Conservation (phyloP, 2,888 invertebrate genomes). For the Aleiodes alternator region DNA sequence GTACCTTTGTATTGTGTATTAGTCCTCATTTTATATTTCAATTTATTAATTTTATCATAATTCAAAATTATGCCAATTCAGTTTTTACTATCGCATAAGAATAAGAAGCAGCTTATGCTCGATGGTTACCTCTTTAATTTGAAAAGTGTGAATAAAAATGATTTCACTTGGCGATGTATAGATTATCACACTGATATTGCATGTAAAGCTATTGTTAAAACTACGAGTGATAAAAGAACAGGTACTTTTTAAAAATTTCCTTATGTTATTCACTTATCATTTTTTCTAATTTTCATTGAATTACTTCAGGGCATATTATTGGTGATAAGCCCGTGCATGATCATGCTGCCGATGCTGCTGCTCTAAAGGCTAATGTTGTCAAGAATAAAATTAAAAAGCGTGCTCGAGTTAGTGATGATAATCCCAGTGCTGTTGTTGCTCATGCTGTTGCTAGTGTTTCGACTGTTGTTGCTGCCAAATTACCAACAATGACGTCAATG, state of each 20-base stretch:
- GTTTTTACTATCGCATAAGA: not conserved
- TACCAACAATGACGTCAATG: not conserved
- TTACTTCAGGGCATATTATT: slow-evolving; percentile 5
- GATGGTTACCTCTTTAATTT: not conserved
- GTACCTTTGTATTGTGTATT: too few relatives aligned
- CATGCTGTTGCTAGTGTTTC: not conserved
- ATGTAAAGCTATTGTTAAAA: too few relatives aligned
- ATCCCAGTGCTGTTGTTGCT: not conserved
- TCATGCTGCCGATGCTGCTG: too few relatives aligned
- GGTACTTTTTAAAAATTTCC: not conserved
- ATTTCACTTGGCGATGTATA: too few relatives aligned
- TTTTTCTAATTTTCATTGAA: not conserved
- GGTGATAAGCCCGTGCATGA: too few relatives aligned
- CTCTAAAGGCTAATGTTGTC: not conserved
- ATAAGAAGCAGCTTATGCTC: not conserved
- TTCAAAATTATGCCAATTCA: not conserved
- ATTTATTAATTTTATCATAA: too few relatives aligned
- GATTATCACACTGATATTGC: too few relatives aligned
- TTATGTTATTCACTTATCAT: not conserved
- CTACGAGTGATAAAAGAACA: not conserved
- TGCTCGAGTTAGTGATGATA: not conserved
- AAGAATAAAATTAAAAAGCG: not conserved
- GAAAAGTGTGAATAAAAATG: not conserved
- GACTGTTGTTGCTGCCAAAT: not conserved
- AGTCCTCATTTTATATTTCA: too few relatives aligned